Evolutionary conservation across 2,888 invertebrate species (phyloP).

Genomic region (Mamestra brassicae): DNA sequence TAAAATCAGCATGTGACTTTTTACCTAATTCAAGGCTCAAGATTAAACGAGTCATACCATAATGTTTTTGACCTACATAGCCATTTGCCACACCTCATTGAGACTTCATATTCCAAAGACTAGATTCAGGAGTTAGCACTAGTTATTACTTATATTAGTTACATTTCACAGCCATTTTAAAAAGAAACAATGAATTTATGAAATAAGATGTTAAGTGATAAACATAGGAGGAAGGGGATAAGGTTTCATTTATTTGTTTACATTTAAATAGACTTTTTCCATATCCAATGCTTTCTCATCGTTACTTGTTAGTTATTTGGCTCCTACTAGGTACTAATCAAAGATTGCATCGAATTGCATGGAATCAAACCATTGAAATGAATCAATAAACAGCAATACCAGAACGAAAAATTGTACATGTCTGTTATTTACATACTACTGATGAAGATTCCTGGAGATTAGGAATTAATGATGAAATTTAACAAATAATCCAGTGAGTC

Average conservation of each 20-base stretch:
- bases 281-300: no score
- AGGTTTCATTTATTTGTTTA: background rate
- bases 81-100: background rate
- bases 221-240: no score
- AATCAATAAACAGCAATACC: no score
- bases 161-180: background rate
- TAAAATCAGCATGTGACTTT: background rate
- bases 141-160: no score
- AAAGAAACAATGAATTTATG: background rate
- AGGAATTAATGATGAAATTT: background rate
- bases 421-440: background rate
- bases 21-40: background rate
- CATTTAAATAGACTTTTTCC: no score
- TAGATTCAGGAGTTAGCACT: background rate
- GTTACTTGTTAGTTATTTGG: no score
- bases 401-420: background rate
- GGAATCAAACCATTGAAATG: no score
- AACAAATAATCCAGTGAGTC: slow-evolving; percentile 63
- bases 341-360: background rate
- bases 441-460: background rate
- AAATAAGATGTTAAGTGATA: no score
- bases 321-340: no score
- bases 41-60: background rate
- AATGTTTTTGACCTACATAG: background rate
- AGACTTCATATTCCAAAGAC: background rate